phyloP scores from a whole-genome alignment of 2,888 invertebrate genomes.

The Patella caerulea region DNA sequence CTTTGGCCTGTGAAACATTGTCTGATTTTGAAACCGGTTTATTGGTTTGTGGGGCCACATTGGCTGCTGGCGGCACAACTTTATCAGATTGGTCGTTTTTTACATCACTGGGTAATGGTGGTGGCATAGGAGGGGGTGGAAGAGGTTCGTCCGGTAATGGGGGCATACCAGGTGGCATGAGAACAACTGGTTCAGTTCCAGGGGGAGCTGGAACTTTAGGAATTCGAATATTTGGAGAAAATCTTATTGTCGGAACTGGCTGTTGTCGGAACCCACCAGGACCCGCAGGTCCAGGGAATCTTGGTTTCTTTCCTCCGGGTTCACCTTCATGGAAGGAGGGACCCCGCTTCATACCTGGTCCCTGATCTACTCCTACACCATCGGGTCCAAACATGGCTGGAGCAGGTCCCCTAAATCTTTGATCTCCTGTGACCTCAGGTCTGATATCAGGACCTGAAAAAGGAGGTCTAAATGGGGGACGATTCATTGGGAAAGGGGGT shows the following conservation, averaged over 20 bases:
- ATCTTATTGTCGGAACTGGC: neutral
- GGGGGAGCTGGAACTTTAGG: neutral
- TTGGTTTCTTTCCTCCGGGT: neutral
- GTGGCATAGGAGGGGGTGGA: neutral
- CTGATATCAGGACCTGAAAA: neutral
- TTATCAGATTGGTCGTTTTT: neutral
- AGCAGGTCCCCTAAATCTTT: neutral
- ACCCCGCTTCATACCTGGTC: neutral
- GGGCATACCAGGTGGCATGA: slow-evolving; percentile 1
- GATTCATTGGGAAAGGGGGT: neutral
- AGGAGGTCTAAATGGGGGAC: neutral
- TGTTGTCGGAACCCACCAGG: neutral
- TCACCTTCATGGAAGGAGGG: neutral
- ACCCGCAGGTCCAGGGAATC: neutral
- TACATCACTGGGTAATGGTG: neutral
- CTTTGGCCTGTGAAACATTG: too few relatives aligned
- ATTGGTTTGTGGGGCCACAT: neutral
- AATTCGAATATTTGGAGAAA: too few relatives aligned
- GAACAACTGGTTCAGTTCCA: neutral
- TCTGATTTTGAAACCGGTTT: too few relatives aligned
- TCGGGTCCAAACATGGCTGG: neutral
- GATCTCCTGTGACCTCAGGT: neutral
- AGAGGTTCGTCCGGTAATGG: neutral
- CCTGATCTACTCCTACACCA: neutral
- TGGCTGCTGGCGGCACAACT: neutral